Percentiles rank a stretch among this genome's conserved stretches.
Conservation (phyloP, 1,140 invertebrate genomes). For the Doryteuthis pealeii region DNA sequence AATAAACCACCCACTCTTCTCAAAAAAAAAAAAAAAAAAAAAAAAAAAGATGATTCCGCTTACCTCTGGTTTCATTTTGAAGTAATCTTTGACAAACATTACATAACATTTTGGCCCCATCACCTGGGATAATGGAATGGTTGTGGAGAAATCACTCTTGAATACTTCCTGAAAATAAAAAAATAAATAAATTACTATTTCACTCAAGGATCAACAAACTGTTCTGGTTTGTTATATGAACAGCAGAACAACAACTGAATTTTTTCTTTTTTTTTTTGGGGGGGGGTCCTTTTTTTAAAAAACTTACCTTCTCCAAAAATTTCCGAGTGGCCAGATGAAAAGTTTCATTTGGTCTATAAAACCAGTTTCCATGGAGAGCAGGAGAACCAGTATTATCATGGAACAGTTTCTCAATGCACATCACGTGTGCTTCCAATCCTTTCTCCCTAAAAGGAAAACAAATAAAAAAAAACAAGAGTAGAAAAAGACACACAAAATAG, state of each 20-base stretch:
- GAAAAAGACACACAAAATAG: not conserved
- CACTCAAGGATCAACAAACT: not conserved
- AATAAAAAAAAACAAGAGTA: conserved; percentile 1
- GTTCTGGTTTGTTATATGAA: no score
- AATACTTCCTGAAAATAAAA: conserved; percentile 80
- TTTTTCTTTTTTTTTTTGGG: no score
- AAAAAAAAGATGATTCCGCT: not conserved
- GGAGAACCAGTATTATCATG: conserved; percentile 74
- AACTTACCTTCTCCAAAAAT: conserved; percentile 78
- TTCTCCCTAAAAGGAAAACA: conserved; percentile 63
- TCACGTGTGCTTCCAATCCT: conserved; percentile 80
- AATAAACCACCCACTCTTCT: no score
- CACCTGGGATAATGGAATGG: conserved; percentile 82
- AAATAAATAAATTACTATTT: conserved; percentile 14
- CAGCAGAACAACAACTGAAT: no score
- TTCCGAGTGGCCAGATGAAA: conserved; percentile 93
- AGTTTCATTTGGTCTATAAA: conserved; percentile 87
- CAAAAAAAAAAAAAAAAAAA: no score
- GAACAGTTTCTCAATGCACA: conserved; percentile 83
- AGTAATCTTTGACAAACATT: conserved; percentile 93
- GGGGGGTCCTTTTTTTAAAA: no score
- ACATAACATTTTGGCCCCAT: conserved; percentile 86
- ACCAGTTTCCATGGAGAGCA: conserved; percentile 87
- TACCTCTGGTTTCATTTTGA: conserved; percentile 80
- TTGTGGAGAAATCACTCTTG: conserved; percentile 85